phyloP scores from a whole-genome alignment of 2,113 vertebrate species.

The Urocynchramus pylzowi region DNA sequence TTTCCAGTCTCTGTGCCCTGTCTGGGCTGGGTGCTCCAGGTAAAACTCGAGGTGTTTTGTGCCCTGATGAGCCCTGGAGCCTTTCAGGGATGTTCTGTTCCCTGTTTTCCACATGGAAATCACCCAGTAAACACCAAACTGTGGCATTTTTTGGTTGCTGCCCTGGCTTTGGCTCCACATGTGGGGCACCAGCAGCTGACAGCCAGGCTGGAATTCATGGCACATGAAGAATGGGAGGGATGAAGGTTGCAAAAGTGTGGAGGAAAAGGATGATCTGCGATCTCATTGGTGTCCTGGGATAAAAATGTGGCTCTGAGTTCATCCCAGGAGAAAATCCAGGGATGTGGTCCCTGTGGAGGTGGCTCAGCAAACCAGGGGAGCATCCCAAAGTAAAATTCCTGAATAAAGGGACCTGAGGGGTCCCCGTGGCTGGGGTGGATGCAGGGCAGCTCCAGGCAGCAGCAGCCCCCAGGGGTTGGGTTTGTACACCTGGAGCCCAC shows the following conservation, averaged over 20 bases:
- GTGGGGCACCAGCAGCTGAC: accelerated
- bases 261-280: not conserved
- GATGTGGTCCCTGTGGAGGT: accelerated
- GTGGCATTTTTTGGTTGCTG: not conserved
- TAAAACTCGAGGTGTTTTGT: not conserved
- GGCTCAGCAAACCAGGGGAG: not conserved
- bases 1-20: not conserved
- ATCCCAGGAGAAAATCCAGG: not conserved
- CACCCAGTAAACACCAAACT: not conserved
- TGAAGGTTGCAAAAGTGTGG: not conserved
- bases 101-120: not conserved
- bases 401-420: not conserved
- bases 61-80: not conserved
- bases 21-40: not conserved
- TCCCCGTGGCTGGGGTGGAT: not conserved
- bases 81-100: not conserved
- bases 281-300: not conserved
- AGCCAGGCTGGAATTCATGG: not conserved
- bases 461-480: accelerated
- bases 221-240: not conserved
- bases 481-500: not conserved
- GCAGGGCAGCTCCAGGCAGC: not conserved
- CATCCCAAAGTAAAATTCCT: not conserved
- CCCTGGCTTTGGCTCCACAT: accelerated
- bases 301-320: not conserved